Conservation (phyloP, 1,140 invertebrate genomes). For the Caenorhabditis tropicalis region DNA sequence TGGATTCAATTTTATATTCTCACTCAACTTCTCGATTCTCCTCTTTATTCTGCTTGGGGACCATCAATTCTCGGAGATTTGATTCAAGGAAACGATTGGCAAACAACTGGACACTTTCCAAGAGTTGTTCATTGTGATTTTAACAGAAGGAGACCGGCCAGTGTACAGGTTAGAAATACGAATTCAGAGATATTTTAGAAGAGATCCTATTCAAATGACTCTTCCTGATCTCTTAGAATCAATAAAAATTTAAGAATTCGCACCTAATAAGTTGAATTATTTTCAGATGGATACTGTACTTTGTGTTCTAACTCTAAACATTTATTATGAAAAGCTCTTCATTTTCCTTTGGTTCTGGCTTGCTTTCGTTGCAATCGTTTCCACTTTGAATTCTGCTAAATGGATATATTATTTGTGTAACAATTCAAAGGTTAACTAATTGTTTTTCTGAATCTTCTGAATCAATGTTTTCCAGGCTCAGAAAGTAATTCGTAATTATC, state of each 20-base stretch:
- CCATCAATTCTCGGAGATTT: constrained; percentile 64
- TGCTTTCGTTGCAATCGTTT: constrained; percentile 70
- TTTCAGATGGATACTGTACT: constrained; percentile 72
- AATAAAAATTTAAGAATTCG: too few relatives aligned
- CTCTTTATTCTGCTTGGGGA: constrained; percentile 65
- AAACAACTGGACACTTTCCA: constrained; percentile 71
- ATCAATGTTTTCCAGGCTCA: neutral
- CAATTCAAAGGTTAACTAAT: neutral
- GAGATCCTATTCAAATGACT: too few relatives aligned
- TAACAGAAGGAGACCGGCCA: constrained; percentile 52
- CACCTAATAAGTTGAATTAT: too few relatives aligned
- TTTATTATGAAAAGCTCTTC: constrained; percentile 73
- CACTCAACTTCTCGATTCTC: constrained; percentile 63
- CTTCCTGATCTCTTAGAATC: too few relatives aligned
- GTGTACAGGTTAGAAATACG: constrained; percentile 42
- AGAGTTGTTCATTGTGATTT: constrained; percentile 71
- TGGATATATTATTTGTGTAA: constrained; percentile 60
- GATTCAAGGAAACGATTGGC: constrained; percentile 64
- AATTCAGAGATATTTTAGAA: neutral
- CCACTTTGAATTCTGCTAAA: constrained; percentile 60
- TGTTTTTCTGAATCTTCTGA: neutral
- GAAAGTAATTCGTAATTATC: constrained; percentile 10
- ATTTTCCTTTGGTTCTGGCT: constrained; percentile 73
- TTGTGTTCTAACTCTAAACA: constrained; percentile 73
- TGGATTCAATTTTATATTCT: constrained; percentile 47